Conservation (phyloP, 23 tunicate genomes). For the Styela clava region DNA sequence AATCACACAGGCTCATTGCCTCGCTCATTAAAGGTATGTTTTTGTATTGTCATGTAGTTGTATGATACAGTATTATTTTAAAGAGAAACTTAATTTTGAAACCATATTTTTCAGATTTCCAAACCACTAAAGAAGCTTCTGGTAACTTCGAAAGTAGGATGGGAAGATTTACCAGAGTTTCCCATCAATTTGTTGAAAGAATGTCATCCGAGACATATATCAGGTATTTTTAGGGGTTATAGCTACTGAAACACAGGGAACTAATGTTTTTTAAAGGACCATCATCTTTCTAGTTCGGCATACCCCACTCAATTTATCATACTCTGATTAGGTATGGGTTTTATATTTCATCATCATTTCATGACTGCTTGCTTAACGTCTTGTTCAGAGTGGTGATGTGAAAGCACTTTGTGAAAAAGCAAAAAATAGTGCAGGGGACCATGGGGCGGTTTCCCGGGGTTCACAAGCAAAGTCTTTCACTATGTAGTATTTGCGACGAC, state of each 20-base stretch:
- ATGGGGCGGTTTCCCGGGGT: too few species aligned
- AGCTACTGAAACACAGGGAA: too few species aligned
- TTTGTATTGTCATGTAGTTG: neutral
- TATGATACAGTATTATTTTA: neutral
- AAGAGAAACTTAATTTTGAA: neutral
- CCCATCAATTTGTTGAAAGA: constrained; percentile 39
- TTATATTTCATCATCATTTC: too few species aligned
- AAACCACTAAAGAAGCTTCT: constrained; percentile 18
- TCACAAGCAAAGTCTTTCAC: too few species aligned
- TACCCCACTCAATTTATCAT: neutral
- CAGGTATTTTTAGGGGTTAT: constrained; percentile 34
- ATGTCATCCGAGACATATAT: constrained; percentile 56
- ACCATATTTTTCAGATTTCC: constrained; percentile 2
- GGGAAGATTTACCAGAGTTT: constrained; percentile 77
- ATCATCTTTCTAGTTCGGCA: neutral
- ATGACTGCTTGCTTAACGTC: neutral
- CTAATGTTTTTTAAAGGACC: too few species aligned
- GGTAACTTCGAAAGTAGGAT: constrained; percentile 30
- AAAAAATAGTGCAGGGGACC: too few species aligned
- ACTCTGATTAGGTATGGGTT: neutral
- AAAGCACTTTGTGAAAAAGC: too few species aligned
- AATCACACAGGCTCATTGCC: neutral
- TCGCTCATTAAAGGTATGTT: neutral
- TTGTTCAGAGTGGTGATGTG: too few species aligned
- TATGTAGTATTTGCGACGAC: too few species aligned